Percentiles rank a stretch among this genome's conserved stretches.
These are phyloP conservation scores for Notolabrus celidotus DNA, from an alignment of 2,797 vertebrate species.

Conservation along the genomic window DNA sequence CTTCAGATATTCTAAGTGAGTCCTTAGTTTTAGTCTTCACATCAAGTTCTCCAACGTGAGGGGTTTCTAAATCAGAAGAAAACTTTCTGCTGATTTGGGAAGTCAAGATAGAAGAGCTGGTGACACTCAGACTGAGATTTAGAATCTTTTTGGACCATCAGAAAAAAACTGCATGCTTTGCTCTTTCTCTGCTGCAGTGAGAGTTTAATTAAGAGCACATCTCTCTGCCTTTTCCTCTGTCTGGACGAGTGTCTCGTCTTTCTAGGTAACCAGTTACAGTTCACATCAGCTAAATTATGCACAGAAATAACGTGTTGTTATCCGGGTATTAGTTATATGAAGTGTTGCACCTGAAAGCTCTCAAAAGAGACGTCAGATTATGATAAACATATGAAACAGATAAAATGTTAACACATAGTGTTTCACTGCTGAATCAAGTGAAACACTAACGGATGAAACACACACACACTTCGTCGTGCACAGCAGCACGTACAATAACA, in stretches of 20 bases:
- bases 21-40: no score
- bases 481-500: background rate
- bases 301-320: background rate
- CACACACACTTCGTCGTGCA: background rate
- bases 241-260: slow-evolving; percentile 19
- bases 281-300: background rate
- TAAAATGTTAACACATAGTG: slow-evolving; percentile 25
- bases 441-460: slow-evolving; percentile 32
- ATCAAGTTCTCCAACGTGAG: no score
- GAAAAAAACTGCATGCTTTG: no score
- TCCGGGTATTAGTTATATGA: slow-evolving; percentile 29
- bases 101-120: no score
- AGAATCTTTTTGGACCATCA: no score
- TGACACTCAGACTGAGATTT: no score
- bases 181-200: no score
- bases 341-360: slow-evolving; percentile 16
- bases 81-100: no score
- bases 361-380: slow-evolving; percentile 37
- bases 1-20: no score
- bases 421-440: slow-evolving; percentile 35
- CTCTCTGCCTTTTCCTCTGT: background rate
- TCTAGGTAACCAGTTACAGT: background rate
- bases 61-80: no score
- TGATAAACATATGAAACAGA: slow-evolving; percentile 43
- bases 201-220: no score